These are phyloP conservation scores for Heliconius erato DNA, from an alignment of 2,888 invertebrate genomes.

Conservation along the genomic window DNA sequence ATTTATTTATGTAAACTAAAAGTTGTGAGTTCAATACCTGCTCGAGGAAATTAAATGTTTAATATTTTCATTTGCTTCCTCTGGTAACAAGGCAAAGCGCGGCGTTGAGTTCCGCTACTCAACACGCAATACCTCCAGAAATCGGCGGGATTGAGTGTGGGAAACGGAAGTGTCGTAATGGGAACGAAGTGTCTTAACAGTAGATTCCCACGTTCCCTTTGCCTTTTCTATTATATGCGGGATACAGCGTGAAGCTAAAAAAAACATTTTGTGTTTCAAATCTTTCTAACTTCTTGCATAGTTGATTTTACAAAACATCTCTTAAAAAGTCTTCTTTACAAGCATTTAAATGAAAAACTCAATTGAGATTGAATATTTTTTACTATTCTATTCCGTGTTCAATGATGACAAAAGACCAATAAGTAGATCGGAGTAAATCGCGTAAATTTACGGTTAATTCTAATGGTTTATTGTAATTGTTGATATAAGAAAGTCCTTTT, in stretches of 20 bases:
- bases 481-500: conserved; percentile 14
- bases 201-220: no score
- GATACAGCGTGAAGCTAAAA: no score
- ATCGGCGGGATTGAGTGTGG: no score
- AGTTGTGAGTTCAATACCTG: not conserved
- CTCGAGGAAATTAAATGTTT: not conserved
- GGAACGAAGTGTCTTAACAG: no score
- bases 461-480: not conserved
- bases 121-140: no score
- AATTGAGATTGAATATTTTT: conserved; percentile 21
- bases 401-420: not conserved
- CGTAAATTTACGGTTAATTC: conserved; percentile 18
- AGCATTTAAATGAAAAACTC: conserved; percentile 12
- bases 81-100: not conserved
- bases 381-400: conserved; percentile 3
- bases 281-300: not conserved
- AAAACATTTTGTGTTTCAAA: not conserved
- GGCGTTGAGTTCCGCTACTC: not conserved
- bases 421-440: not conserved
- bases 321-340: not conserved
- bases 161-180: no score
- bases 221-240: no score
- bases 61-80: not conserved
- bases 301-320: not conserved
- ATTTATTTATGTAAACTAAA: not conserved